Percentiles rank a stretch among this genome's conserved stretches.
phyloP scores from a whole-genome alignment of 2,888 invertebrate genomes.

The Papilio elwesi region DNA sequence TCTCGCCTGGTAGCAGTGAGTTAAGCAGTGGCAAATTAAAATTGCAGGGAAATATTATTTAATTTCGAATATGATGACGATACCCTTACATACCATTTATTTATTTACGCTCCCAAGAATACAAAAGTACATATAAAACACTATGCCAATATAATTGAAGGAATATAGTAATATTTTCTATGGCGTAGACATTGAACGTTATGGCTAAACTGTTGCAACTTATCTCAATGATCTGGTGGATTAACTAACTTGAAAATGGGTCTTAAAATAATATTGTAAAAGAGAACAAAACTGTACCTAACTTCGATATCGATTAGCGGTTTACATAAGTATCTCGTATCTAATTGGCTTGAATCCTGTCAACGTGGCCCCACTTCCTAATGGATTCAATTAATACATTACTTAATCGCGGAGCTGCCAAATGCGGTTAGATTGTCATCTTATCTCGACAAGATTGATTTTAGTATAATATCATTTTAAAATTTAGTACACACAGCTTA shows the following conservation, averaged over 20 bases:
- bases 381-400: slow-evolving; percentile 64
- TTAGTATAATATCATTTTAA: slow-evolving; percentile 20
- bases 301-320: slow-evolving; percentile 26
- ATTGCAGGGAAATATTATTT: too few relatives aligned
- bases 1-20: too few relatives aligned
- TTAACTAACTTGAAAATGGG: slow-evolving; percentile 6
- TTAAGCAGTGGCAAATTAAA: too few relatives aligned
- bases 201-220: too few relatives aligned
- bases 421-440: slow-evolving; percentile 56
- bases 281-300: slow-evolving; percentile 21
- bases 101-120: too few relatives aligned
- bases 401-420: slow-evolving; percentile 64
- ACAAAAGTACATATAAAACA: too few relatives aligned
- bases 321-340: slow-evolving; percentile 55
- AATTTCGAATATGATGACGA: too few relatives aligned
- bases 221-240: neutral
- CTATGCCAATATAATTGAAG: too few relatives aligned
- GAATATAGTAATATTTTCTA: too few relatives aligned
- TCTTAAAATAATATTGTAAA: slow-evolving; percentile 12
- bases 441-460: slow-evolving; percentile 58
- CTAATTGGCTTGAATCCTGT: slow-evolving; percentile 53
- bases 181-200: too few relatives aligned
- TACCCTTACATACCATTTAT: too few relatives aligned
- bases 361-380: slow-evolving; percentile 61
- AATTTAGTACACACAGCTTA: slow-evolving; percentile 2